Percentiles rank a stretch among this genome's conserved stretches.
phyloP scores from a whole-genome alignment of 1,140 invertebrate genomes.

The Drosophila nannoptera region DNA sequence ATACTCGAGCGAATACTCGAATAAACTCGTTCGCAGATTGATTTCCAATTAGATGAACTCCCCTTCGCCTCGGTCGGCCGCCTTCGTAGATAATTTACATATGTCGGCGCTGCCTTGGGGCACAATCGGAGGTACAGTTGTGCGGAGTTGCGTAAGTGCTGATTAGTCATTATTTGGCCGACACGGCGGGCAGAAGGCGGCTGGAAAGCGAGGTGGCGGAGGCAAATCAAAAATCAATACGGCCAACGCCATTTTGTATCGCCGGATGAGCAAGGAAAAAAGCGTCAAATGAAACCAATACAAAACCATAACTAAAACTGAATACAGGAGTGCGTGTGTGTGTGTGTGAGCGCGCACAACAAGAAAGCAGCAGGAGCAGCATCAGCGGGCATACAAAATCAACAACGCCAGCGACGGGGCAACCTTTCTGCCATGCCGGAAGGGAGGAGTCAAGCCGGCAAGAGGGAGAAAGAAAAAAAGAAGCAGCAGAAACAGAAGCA shows the following conservation, averaged over 20 bases:
- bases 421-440: conserved; percentile 31
- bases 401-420: conserved; percentile 46
- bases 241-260: conserved; percentile 65
- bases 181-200: conserved; percentile 30
- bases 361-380: conserved; percentile 58
- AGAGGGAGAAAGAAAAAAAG: conserved; percentile 18
- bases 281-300: conserved; percentile 72
- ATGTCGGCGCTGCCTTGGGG: no score
- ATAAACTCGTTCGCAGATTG: no score
- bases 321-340: conserved; percentile 17
- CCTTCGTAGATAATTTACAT: no score
- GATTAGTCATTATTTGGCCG: conserved; percentile 30
- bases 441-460: conserved; percentile 62
- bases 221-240: conserved; percentile 74
- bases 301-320: conserved; percentile 69
- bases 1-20: no score
- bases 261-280: conserved; percentile 18
- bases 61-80: no score
- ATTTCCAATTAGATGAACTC: no score
- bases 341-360: conserved; percentile 32
- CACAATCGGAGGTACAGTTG: conserved; percentile 20
- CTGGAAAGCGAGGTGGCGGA: conserved; percentile 22
- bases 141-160: not conserved
- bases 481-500: not conserved
- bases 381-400: conserved; percentile 34